Evolutionary conservation across 2,113 vertebrate genomes (phyloP).

Genomic region (Salvelinus fontinalis): DNA sequence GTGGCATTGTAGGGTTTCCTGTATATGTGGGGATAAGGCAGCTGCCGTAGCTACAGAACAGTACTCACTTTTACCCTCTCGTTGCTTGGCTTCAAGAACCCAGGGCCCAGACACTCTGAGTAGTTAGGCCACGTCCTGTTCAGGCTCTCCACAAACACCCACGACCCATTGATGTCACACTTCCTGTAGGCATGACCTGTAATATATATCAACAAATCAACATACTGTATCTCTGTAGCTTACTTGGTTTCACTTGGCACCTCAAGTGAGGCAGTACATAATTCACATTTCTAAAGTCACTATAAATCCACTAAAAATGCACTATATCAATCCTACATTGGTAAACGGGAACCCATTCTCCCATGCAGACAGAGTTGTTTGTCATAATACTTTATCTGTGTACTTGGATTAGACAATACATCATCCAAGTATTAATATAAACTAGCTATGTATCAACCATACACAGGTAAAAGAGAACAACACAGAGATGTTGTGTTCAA

Average conservation of each 20-base stretch:
- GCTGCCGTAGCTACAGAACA: neutral
- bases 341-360: too few species aligned
- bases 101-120: conserved; percentile 77
- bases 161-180: conserved; percentile 82
- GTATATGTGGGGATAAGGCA: neutral
- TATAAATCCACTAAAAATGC: too few species aligned
- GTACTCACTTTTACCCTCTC: conserved; percentile 64
- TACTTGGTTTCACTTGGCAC: too few species aligned
- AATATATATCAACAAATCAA: neutral
- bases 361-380: too few species aligned
- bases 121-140: conserved; percentile 89
- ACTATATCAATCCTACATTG: too few species aligned
- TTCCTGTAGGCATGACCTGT: conserved; percentile 79
- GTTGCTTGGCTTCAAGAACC: conserved; percentile 71
- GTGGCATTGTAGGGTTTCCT: too few species aligned
- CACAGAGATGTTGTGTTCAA: too few species aligned
- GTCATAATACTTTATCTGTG: too few species aligned
- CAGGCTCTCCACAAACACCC: conserved; percentile 78
- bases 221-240: neutral
- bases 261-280: neutral
- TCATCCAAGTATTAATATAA: too few species aligned
- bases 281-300: neutral
- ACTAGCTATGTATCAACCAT: too few species aligned
- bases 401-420: too few species aligned
- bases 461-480: too few species aligned